Evolutionary conservation across 1,140 invertebrate genomes (phyloP), one percentile per base, ranked within the genome.

Genomic region (Ceratoteleas bidentatus): DNA sequence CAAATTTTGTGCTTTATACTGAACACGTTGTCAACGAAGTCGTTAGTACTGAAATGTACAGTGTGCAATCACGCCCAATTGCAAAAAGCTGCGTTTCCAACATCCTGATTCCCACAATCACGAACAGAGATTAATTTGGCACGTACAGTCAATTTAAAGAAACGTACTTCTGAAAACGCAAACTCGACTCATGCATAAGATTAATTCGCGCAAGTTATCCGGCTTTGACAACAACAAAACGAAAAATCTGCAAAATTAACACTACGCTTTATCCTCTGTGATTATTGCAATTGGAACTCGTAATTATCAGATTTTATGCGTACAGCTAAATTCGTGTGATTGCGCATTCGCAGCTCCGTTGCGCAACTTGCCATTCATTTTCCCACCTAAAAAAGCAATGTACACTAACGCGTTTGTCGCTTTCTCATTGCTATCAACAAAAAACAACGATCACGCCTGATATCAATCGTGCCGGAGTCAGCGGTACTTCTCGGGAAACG

Each of bases 301-400:
- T 79, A 79, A 79, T 79, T 79, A 79, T 72, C 75, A 79, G 8
- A 79, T 79, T 79, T 72, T 34, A 70, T n/a, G 15, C 43, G 36
- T 61, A 54, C 6, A 57, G 38, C n/a, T 57, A 70, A 50, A 70
- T 69, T 70, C 52, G 53, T 64, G 3, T 52, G 60, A 75, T 57
- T 58, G 65, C 66, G 75, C 66, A 65, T 65, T 54, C n/a, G 50
- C 4, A 15, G 24, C 24, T 53, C 7, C 14, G 47, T 61, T 60
- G 54, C 34, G 54, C 47, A 7, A 24, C 52, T 36, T 58, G 45
- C 58, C 58, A 69, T 38, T 24, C 4, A 32, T 58, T 69, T 66
- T 56, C 52, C 64, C 24, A 56, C 33, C 38, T 9, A 6, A 6
- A 57, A 57, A 14, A 10, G 3, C 8, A 32, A n/a, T 32, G 13